These are phyloP conservation scores for Lepus townsendii DNA, from an alignment of 2,797 vertebrate genomes.

Conservation along the genomic window DNA sequence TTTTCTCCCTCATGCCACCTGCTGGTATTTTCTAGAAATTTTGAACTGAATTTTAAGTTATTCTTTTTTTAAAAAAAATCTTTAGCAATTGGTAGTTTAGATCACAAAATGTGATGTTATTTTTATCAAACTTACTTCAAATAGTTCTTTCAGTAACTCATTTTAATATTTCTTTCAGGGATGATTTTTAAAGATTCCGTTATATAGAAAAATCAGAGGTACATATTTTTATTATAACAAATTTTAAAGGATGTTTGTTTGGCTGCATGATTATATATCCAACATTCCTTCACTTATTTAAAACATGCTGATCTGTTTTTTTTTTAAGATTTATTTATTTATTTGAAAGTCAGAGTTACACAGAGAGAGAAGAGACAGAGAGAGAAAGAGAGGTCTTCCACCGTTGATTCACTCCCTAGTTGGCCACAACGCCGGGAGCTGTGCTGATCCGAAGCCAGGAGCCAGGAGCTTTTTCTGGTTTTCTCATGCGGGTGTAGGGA, in stretches of 20 bases:
- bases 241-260: conserved; percentile 21
- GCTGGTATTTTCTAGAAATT: background rate
- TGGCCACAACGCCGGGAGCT: too few relatives aligned
- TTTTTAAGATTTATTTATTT: background rate
- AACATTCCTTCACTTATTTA: background rate
- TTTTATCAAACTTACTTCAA: background rate
- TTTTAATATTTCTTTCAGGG: background rate
- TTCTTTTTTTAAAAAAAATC: background rate
- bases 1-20: background rate
- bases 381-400: too few relatives aligned
- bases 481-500: too few relatives aligned
- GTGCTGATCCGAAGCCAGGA: too few relatives aligned
- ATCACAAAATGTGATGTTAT: background rate
- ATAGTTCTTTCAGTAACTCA: background rate
- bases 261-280: background rate
- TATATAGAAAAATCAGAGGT: background rate
- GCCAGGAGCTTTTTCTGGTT: too few relatives aligned
- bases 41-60: background rate
- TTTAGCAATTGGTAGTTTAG: background rate
- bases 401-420: too few relatives aligned
- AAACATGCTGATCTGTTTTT: background rate
- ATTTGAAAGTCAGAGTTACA: too few relatives aligned
- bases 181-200: background rate
- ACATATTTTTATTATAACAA: background rate
- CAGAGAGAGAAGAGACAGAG: too few relatives aligned